Conservation (phyloP, 1,140 invertebrate species). For the Drosophila lowei region DNA sequence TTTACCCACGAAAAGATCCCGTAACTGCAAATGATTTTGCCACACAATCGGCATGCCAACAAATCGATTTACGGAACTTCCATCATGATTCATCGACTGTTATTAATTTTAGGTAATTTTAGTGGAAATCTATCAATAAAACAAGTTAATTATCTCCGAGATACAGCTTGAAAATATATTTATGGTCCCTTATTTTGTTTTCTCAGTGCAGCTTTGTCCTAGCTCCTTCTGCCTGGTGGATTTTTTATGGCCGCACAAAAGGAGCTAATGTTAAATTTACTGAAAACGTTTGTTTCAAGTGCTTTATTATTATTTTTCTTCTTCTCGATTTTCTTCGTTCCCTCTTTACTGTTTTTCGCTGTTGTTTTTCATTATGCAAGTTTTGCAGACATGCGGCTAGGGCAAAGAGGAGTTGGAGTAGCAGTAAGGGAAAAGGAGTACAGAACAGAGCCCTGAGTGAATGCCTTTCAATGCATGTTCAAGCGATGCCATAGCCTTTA, state of each 20-base stretch:
- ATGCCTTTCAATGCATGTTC: constrained; percentile 61
- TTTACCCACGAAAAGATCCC: too few relatives aligned
- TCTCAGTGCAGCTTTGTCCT: constrained; percentile 11
- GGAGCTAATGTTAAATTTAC: constrained; percentile 81
- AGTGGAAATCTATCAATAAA: too few relatives aligned
- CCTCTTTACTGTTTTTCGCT: constrained; percentile 24
- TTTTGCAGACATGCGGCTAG: constrained; percentile 23
- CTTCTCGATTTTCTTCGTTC: constrained; percentile 28
- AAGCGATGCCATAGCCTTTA: constrained; percentile 50
- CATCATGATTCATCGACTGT: too few relatives aligned
- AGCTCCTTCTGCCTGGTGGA: constrained; percentile 37
- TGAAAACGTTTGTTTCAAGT: constrained; percentile 81
- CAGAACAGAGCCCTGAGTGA: constrained; percentile 29
- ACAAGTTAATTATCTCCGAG: too few relatives aligned
- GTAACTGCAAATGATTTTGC: too few relatives aligned
- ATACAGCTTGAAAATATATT: too few relatives aligned
- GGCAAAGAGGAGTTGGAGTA: neutral
- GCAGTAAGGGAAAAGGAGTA: neutral
- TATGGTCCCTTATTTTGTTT: too few relatives aligned
- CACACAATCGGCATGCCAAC: too few relatives aligned
- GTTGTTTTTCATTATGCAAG: constrained; percentile 57
- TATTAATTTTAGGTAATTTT: too few relatives aligned
- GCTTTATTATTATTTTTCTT: constrained; percentile 74
- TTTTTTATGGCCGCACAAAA: constrained; percentile 71
- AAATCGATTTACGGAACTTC: too few relatives aligned